phyloP scores from a whole-genome alignment of 2,797 vertebrate genomes.

The Cichlasoma orientale region DNA sequence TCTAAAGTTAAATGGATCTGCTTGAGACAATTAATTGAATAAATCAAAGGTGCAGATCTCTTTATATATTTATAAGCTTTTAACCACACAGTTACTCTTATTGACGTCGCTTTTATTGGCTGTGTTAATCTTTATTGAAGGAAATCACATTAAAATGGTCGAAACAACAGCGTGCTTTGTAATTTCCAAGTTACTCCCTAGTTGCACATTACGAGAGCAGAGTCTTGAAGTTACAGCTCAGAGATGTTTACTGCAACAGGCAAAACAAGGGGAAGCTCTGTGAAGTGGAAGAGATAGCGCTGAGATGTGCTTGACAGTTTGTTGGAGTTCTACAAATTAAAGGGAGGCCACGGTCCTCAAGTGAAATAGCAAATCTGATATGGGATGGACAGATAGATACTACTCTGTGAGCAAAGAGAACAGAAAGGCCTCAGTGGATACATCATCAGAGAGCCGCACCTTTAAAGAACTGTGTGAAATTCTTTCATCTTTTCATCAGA shows the following conservation, averaged over 20 bases:
- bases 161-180: conserved; percentile 21
- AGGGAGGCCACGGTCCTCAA: conserved; percentile 35
- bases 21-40: conserved; percentile 73
- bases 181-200: conserved; percentile 56
- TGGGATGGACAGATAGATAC: conserved; percentile 29
- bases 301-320: conserved; percentile 60
- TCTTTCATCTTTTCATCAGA: too few species aligned
- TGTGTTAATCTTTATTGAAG: conserved; percentile 61
- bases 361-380: conserved; percentile 51
- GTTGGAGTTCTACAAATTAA: conserved; percentile 61
- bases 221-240: conserved; percentile 53
- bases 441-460: not conserved
- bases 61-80: conserved; percentile 82
- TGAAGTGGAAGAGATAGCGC: conserved; percentile 62
- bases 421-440: conserved; percentile 1
- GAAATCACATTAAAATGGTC: conserved; percentile 56
- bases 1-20: conserved; percentile 51
- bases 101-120: conserved; percentile 77
- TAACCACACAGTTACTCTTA: conserved; percentile 79
- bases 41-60: conserved; percentile 76
- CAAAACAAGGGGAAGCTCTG: conserved; percentile 39
- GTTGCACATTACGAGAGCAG: conserved; percentile 55
- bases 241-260: conserved; percentile 62
- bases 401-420: conserved; percentile 7
- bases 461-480: not conserved